phyloP scores from a whole-genome alignment of 2,888 invertebrate species.

The Spilarctia lutea region DNA sequence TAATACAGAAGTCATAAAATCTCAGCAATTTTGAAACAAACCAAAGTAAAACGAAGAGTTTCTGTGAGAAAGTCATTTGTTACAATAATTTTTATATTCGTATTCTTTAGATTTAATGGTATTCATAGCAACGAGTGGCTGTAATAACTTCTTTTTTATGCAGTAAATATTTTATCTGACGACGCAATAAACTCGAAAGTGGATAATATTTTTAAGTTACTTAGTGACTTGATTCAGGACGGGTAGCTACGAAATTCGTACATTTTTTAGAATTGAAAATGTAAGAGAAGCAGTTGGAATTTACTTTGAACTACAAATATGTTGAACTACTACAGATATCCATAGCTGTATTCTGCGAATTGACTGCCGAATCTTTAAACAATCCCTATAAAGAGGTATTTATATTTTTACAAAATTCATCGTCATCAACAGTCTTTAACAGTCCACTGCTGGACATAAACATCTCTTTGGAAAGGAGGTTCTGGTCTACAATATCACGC shows the following conservation, averaged over 20 bases:
- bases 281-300: background rate
- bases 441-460: too few relatives aligned
- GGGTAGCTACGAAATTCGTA: background rate
- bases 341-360: background rate
- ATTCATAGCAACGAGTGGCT: conserved; percentile 11
- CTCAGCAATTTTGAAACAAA: background rate
- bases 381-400: too few relatives aligned
- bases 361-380: too few relatives aligned
- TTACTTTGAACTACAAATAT: background rate
- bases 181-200: background rate
- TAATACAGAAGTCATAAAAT: conserved; percentile 3
- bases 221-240: background rate
- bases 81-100: conserved; percentile 10
- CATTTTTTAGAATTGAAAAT: background rate
- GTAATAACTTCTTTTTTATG: conserved; percentile 2
- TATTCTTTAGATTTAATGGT: conserved; percentile 5
- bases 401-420: too few relatives aligned
- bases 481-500: too few relatives aligned
- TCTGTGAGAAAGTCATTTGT: conserved; percentile 7
- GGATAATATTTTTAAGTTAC: background rate
- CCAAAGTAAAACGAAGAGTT: background rate
- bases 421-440: too few relatives aligned
- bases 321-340: too few relatives aligned
- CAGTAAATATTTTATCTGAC: background rate
- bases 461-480: too few relatives aligned